Evolutionary conservation across 2,797 vertebrate species (phyloP).

Genomic region (Lepilemur septentrionalis): DNA sequence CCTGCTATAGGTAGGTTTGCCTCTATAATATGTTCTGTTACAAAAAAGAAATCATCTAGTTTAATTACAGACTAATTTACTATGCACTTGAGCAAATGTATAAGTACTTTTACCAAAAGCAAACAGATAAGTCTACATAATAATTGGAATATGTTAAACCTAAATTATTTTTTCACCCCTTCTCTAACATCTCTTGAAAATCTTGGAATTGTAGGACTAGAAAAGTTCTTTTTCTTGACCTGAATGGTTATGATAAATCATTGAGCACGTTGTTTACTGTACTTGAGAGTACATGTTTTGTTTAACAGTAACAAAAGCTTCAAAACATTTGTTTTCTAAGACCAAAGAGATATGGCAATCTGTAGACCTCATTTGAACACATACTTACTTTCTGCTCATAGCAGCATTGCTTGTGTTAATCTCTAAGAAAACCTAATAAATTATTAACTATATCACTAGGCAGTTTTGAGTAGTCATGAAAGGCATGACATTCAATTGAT

Average conservation of each 20-base stretch:
- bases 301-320: not conserved
- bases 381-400: not conserved
- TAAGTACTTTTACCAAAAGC: not conserved
- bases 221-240: not conserved
- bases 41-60: not conserved
- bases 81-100: not conserved
- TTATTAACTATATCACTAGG: not conserved
- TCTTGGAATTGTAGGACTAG: not conserved
- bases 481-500: not conserved
- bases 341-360: not conserved
- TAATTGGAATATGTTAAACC: not conserved
- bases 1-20: not conserved
- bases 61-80: not conserved
- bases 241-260: not conserved
- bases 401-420: not conserved
- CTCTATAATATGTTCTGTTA: not conserved
- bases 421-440: slow-evolving; percentile 13
- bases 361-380: not conserved
- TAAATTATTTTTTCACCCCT: not conserved
- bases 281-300: not conserved
- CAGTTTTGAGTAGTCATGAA: not conserved
- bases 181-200: not conserved
- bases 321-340: not conserved
- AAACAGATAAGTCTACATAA: not conserved
- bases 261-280: not conserved